These are phyloP conservation scores for Bradypus variegatus DNA, from an alignment of 2,797 vertebrate genomes.

Conservation along the genomic window DNA sequence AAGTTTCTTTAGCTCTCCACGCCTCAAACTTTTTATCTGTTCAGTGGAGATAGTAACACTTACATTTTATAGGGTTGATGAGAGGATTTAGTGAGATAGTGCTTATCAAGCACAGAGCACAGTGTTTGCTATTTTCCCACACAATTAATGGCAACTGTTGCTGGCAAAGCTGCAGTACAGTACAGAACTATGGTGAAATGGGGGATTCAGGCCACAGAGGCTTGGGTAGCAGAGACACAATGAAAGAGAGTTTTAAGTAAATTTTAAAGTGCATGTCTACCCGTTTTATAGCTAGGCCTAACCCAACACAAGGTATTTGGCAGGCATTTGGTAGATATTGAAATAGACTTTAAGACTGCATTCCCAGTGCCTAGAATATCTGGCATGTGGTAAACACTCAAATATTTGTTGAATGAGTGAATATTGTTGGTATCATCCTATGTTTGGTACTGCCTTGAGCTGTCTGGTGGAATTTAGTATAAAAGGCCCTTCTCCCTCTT, in stretches of 20 bases:
- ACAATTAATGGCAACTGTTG: not conserved
- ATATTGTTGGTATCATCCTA: not conserved
- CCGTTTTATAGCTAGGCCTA: not conserved
- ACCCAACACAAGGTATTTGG: not conserved
- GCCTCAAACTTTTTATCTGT: not conserved
- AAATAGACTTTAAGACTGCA: not conserved
- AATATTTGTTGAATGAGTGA: not conserved
- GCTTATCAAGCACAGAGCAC: not conserved
- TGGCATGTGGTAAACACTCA: not conserved
- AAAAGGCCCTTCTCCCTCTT: not conserved
- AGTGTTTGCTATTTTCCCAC: not conserved
- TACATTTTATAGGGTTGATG: not conserved
- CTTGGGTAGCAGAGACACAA: not conserved
- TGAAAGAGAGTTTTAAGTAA: not conserved
- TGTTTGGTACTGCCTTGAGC: not conserved
- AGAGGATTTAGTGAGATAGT: not conserved
- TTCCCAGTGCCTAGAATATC: not conserved
- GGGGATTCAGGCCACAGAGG: not conserved
- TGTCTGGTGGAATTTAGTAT: not conserved
- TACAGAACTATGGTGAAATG: not conserved
- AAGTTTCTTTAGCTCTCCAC: not conserved
- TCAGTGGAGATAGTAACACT: not conserved
- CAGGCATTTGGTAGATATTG: not conserved
- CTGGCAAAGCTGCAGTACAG: not conserved
- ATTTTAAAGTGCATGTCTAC: not conserved